phyloP scores from a whole-genome alignment of 2,888 invertebrate species.

The Argyra leucocephala region DNA sequence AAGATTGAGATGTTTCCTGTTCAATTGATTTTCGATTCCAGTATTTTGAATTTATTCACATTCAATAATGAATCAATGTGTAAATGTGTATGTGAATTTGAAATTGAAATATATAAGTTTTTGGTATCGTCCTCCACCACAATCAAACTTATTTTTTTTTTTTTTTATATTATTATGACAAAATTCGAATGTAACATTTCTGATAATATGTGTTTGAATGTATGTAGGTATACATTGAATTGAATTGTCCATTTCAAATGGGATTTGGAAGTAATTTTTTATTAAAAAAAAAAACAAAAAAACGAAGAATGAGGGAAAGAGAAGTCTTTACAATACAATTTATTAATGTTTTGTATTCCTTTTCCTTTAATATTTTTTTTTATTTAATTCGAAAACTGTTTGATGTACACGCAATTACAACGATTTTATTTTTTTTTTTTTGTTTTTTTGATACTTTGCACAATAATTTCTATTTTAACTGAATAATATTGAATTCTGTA shows the following conservation, averaged over 20 bases:
- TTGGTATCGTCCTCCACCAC: not conserved
- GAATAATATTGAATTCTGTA: not conserved
- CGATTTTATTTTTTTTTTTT: not conserved
- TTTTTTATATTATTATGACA: too few relatives aligned
- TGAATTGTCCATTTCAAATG: not conserved
- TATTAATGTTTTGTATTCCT: not conserved
- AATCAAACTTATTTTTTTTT: too few relatives aligned
- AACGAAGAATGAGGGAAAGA: too few relatives aligned
- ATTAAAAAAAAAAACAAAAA: too few relatives aligned
- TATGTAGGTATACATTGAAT: not conserved
- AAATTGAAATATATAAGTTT: too few relatives aligned
- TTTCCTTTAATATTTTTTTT: not conserved
- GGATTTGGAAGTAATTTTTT: constrained; percentile 3
- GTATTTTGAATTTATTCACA: not conserved
- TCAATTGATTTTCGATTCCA: constrained; percentile 4
- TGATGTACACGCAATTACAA: not conserved
- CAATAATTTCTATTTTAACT: constrained; percentile 6
- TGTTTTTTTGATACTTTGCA: not conserved
- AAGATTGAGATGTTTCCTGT: constrained; percentile 9
- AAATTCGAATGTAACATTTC: too few relatives aligned
- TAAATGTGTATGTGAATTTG: too few relatives aligned
- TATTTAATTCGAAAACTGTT: not conserved
- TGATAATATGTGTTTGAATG: not conserved
- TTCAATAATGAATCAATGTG: too few relatives aligned
- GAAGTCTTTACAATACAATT: not conserved